Evolutionary conservation across 2,797 vertebrate genomes (phyloP), one percentile per base, ranked within the genome.

Genomic region (Molossus molossus): DNA sequence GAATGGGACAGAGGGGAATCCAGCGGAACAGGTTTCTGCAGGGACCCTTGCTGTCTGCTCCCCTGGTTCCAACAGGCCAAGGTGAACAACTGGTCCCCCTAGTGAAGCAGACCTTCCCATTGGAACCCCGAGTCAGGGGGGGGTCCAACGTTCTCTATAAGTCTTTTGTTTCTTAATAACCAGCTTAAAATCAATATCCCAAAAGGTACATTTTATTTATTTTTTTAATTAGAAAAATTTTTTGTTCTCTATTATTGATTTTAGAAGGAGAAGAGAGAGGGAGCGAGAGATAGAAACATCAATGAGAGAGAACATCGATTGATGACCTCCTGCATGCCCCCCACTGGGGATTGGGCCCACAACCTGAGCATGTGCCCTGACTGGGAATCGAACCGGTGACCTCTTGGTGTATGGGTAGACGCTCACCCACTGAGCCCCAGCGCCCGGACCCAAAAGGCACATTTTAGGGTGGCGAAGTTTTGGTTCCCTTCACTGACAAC

Each of bases 401-500:
- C 40, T 45, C 40, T 45, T 45, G 40, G 40, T 45, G 40, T 3
- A 45, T 6, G 40, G 40, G 40, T 45, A 3, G 6, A 45, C 3
- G 40, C 6, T 45, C 40, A 45, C 4, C 40, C 40, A 5, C 40
- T 45, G 40, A 45, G 40, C 40, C 40, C 4, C 40, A 45, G 5
- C 6, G 40, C 3, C 40, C 40, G 40, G 40, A 45, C 20, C n/a
- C 45, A 2, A 50, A 55, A 37, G 77, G 48, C n/a, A 69, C 48
- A 55, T 67, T 67, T 67, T 17, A 21, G 48, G 64, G 48, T 37
- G 20, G 50, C 13, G 37, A 53, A 84, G 67, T 12, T 33, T 33
- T 15, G 81, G 21, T 55, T 20, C 48, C n/a, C 64, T 67, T 25
- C 64, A 55, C 75, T 62, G 58, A 98, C 98, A 97, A 88, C 72